Conservation (phyloP, 2,888 invertebrate species). For the Cryptus armator region DNA sequence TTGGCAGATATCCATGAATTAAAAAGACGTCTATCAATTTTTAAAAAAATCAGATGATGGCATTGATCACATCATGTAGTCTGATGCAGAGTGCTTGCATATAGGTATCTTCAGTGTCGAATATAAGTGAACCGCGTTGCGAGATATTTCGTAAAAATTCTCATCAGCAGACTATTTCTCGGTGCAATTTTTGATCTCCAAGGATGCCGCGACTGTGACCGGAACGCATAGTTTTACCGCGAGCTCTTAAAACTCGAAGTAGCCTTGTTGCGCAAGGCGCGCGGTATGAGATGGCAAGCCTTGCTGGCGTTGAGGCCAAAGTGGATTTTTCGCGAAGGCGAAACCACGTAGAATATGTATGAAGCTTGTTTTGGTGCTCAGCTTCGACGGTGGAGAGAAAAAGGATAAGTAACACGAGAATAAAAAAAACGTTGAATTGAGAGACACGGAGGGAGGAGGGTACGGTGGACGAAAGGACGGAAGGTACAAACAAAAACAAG, state of each 20-base stretch:
- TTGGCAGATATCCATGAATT: not conserved
- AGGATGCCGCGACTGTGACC: not conserved
- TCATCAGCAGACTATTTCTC: not conserved
- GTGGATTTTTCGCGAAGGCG: slow-evolving; percentile 40
- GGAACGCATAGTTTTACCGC: slow-evolving; percentile 19
- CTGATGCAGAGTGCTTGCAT: too few species aligned
- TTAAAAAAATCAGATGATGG: not conserved
- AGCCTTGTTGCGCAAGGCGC: slow-evolving; percentile 31
- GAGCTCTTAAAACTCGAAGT: slow-evolving; percentile 13
- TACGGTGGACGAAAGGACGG: not conserved
- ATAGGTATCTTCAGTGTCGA: not conserved
- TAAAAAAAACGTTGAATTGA: not conserved
- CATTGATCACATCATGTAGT: not conserved
- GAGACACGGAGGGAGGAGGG: not conserved
- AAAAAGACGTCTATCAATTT: not conserved
- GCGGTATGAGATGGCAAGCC: not conserved
- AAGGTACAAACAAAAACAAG: not conserved
- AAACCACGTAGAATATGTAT: slow-evolving; percentile 53
- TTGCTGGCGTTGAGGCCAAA: not conserved
- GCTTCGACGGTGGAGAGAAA: slow-evolving; percentile 1
- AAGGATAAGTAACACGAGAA: slow-evolving; percentile 7
- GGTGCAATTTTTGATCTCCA: not conserved
- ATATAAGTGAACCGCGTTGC: not conserved
- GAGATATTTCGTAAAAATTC: not conserved
- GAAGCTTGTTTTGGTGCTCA: slow-evolving; percentile 29